Conservation (phyloP, 2,797 vertebrate genomes). For the Microcaecilia unicolor region DNA sequence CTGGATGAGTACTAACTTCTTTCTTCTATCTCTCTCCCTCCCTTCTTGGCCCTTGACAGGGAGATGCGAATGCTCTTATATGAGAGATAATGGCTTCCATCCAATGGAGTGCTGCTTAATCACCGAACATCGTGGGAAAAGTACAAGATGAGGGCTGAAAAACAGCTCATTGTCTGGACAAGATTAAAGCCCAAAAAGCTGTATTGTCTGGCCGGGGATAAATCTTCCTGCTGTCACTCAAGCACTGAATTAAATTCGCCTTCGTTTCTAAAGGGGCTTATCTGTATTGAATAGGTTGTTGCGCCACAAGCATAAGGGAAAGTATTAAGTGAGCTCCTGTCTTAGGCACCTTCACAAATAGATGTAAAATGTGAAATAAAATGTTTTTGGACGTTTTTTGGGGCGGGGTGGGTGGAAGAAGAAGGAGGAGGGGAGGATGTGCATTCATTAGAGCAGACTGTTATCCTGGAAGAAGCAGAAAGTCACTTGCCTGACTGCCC, state of each 20-base stretch:
- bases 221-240: conserved; percentile 99
- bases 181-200: conserved; percentile 96
- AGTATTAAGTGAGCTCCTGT: conserved; percentile 71
- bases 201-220: conserved; percentile 93
- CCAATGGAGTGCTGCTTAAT: conserved; percentile 79
- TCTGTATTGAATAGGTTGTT: conserved; percentile 96
- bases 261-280: conserved; percentile 97
- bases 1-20: conserved; percentile 20
- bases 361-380: conserved; percentile 39
- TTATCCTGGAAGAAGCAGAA: conserved; percentile 3
- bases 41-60: conserved; percentile 34
- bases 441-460: conserved; percentile 47
- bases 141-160: conserved; percentile 72
- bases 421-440: conserved; percentile 46
- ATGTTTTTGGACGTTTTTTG: too few relatives aligned
- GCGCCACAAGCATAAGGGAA: conserved; percentile 80
- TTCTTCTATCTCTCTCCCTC: conserved; percentile 26
- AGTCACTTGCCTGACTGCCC: conserved; percentile 37
- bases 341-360: conserved; percentile 58
- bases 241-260: conserved; percentile 93
- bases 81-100: conserved; percentile 82
- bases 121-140: conserved; percentile 95
- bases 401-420: conserved; percentile 15
- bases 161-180: conserved; percentile 85
- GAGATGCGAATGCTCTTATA: conserved; percentile 58